phyloP scores from a whole-genome alignment of 2,797 vertebrate genomes.

The Poecile montanus region DNA sequence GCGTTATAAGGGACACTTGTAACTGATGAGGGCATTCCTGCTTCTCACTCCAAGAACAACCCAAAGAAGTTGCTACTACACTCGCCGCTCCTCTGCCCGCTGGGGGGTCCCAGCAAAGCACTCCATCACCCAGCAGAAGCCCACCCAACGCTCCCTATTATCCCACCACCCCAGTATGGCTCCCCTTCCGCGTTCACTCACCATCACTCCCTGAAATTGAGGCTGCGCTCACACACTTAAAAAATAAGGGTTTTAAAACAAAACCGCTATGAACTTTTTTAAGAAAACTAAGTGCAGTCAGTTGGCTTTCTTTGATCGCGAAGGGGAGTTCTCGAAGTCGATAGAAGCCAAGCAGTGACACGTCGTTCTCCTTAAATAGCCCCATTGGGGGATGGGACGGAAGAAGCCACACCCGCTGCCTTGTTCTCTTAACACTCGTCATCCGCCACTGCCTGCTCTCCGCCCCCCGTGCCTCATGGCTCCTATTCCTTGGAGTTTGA shows the following conservation, averaged over 20 bases:
- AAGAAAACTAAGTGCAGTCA: neutral
- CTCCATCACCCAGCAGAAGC: fast-evolving
- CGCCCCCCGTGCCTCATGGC: fast-evolving
- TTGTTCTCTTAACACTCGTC: fast-evolving
- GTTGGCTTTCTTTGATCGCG: fast-evolving
- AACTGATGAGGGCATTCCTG: fast-evolving
- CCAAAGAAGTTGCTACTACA: fast-evolving
- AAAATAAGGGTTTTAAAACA: neutral
- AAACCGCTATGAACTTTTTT: neutral
- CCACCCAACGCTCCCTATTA: fast-evolving
- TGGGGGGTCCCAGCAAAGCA: fast-evolving
- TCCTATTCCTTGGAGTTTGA: fast-evolving
- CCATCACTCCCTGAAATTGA: neutral
- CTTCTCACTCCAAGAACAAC: too few relatives aligned
- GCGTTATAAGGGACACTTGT: fast-evolving
- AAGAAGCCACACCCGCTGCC: neutral
- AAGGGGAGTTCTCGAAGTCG: fast-evolving
- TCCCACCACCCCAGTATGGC: fast-evolving
- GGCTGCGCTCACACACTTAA: neutral
- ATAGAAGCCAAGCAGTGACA: too few relatives aligned
- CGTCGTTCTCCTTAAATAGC: neutral
- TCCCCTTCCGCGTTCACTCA: neutral
- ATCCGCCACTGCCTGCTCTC: fast-evolving
- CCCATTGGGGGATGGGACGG: neutral
- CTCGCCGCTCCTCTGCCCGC: fast-evolving